Percentiles rank a stretch among this genome's conserved stretches.
phyloP scores from a whole-genome alignment of 2,113 vertebrate species.

The Sisor rabdophorus region DNA sequence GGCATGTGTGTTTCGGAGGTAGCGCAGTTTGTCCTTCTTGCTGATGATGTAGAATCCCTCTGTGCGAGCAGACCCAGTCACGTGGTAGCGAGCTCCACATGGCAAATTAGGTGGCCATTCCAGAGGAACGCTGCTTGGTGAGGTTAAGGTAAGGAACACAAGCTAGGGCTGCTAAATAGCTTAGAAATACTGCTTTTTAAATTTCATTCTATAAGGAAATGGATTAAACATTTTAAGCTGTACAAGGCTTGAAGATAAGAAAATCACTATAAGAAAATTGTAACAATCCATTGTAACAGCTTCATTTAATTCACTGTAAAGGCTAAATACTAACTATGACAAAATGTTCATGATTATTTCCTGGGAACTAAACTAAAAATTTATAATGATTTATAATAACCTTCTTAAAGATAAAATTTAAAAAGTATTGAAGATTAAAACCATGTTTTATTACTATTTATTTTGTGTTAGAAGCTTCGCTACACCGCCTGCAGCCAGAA shows the following conservation, averaged over 20 bases:
- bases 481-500: neutral
- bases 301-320: neutral
- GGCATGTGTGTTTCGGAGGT: conserved; percentile 78
- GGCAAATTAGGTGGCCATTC: conserved; percentile 76
- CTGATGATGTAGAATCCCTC: conserved; percentile 97
- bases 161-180: neutral
- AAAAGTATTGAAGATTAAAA: too few relatives aligned
- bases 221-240: neutral
- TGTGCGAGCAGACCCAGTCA: conserved; percentile 86
- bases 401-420: neutral
- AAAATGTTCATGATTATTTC: neutral
- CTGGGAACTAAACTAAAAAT: neutral
- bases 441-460: neutral
- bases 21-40: conserved; percentile 88
- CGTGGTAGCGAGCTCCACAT: conserved; percentile 75
- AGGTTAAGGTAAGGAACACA: conserved; percentile 74
- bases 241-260: neutral
- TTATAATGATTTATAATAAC: neutral
- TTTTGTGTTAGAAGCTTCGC: neutral
- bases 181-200: neutral
- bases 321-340: neutral
- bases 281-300: neutral
- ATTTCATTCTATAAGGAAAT: neutral
- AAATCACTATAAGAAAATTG: neutral
- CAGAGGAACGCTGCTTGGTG: conserved; percentile 81